A percentile compares a stretch with the other conserved stretches of the same genome.
Conservation (phyloP, 2,113 vertebrate species). For the Pteropus alecto region DNA sequence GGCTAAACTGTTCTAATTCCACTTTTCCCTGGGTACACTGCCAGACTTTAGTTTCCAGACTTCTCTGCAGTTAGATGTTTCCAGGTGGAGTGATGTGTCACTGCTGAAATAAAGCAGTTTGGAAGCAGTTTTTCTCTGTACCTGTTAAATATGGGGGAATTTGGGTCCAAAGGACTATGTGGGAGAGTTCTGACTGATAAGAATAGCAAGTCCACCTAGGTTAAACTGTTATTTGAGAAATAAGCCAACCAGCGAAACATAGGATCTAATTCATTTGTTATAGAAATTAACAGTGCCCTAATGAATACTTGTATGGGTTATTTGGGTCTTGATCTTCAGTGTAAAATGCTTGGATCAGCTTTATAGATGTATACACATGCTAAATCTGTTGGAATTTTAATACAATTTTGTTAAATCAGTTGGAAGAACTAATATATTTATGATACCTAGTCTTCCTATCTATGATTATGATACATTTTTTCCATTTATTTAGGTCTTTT, state of each 20-base stretch:
- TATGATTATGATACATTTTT: neutral
- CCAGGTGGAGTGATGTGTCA: neutral
- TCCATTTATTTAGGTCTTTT: neutral
- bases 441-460: neutral
- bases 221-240: neutral
- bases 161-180: neutral
- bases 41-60: neutral
- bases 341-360: neutral
- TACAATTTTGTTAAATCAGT: neutral
- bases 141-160: neutral
- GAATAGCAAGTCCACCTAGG: neutral
- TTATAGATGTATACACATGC: neutral
- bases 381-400: neutral
- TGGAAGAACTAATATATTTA: neutral
- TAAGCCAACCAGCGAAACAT: neutral
- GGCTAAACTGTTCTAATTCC: neutral
- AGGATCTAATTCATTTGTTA: neutral
- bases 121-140: neutral
- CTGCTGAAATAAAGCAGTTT: neutral
- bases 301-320: neutral
- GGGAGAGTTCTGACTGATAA: neutral
- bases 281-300: neutral
- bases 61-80: neutral
- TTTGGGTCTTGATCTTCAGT: neutral
- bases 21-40: neutral